These are phyloP conservation scores for Acanthiza pusilla DNA, from an alignment of 2,797 vertebrate genomes.

Conservation along the genomic window DNA sequence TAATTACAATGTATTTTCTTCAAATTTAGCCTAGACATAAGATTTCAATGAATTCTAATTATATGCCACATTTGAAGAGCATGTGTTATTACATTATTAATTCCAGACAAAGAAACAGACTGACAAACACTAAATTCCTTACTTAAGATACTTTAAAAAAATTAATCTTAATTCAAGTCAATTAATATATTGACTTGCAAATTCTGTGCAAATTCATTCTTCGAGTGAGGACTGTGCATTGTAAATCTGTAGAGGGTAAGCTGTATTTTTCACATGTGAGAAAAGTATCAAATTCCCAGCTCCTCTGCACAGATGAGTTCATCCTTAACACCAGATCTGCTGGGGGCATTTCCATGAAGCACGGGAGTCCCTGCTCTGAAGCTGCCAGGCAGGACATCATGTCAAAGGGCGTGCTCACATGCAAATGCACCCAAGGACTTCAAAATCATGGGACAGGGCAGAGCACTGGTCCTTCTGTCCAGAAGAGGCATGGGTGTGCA, in stretches of 20 bases:
- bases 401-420: background rate
- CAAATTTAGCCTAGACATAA: constrained; percentile 30
- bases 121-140: constrained; percentile 19
- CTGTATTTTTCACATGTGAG: background rate
- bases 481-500: background rate
- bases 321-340: background rate
- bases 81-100: constrained; percentile 12
- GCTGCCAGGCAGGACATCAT: background rate
- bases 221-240: background rate
- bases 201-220: constrained; percentile 17
- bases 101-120: constrained; percentile 37
- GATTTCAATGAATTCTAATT: constrained; percentile 49
- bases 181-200: constrained; percentile 42
- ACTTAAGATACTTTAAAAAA: background rate
- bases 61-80: background rate
- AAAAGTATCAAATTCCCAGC: background rate
- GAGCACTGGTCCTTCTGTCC: background rate
- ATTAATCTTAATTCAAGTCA: constrained; percentile 22
- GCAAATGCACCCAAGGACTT: background rate
- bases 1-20: constrained; percentile 53
- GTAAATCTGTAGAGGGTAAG: background rate
- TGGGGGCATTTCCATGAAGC: background rate
- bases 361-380: background rate
- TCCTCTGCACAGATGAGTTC: background rate
- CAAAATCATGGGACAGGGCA: background rate